phyloP scores from a whole-genome alignment of 2,113 vertebrate genomes.

The Brachyistius frenatus region DNA sequence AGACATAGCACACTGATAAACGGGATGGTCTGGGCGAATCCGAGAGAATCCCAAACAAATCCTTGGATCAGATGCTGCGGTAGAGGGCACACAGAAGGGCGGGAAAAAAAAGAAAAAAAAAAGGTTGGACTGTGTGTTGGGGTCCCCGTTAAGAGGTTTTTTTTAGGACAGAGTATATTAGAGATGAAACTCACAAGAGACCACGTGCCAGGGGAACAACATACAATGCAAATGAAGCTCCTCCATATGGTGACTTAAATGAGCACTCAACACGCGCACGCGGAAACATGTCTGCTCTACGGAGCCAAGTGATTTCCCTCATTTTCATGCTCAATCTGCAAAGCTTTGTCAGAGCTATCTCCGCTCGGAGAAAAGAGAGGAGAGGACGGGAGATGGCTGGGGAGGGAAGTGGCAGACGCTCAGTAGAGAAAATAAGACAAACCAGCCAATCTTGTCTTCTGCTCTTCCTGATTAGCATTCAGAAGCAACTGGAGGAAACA shows the following conservation, averaged over 20 bases:
- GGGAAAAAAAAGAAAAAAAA: not conserved
- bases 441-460: conserved; percentile 60
- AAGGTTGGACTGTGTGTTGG: not conserved
- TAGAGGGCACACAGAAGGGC: not conserved
- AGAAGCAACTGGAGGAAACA: conserved; percentile 62
- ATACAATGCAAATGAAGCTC: conserved; percentile 71
- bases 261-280: conserved; percentile 21
- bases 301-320: conserved; percentile 54
- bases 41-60: conserved; percentile 74
- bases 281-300: conserved; percentile 23
- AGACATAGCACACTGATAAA: conserved; percentile 38
- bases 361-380: conserved; percentile 3
- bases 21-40: conserved; percentile 62
- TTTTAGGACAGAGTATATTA: conserved; percentile 60
- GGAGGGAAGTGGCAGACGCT: conserved; percentile 51
- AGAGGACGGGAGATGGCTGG: conserved; percentile 49
- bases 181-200: conserved; percentile 52
- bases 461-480: conserved; percentile 70
- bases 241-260: conserved; percentile 66
- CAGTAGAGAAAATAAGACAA: conserved; percentile 60
- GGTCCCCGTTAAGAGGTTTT: conserved; percentile 41
- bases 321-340: conserved; percentile 66
- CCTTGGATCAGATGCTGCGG: conserved; percentile 64
- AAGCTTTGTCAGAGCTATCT: conserved; percentile 56
- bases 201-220: conserved; percentile 65